Conservation (phyloP, 2,888 invertebrate species). For the Heteromurus nitidus region DNA sequence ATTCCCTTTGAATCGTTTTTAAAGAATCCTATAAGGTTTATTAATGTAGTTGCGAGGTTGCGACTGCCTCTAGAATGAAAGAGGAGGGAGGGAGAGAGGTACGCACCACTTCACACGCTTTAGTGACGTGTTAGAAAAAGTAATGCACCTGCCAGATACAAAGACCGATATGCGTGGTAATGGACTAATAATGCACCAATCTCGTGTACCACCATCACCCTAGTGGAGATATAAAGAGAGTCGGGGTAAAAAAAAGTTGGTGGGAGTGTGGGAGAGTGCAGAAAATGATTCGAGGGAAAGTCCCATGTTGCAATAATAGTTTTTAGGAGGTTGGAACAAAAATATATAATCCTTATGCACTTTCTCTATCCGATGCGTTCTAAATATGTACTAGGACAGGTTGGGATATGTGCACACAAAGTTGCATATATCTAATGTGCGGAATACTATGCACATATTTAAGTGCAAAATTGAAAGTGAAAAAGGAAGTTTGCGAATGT, state of each 20-base stretch:
- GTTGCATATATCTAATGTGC: neutral
- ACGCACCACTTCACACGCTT: conserved; percentile 10
- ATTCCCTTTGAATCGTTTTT: conserved; percentile 33
- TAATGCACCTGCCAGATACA: neutral
- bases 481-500: too few species aligned
- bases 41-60: conserved; percentile 27
- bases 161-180: conserved; percentile 26
- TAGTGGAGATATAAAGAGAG: neutral
- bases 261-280: conserved; percentile 4
- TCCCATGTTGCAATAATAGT: conserved; percentile 46
- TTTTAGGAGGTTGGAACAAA: neutral
- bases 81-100: neutral
- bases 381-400: too few species aligned
- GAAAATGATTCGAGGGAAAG: conserved; percentile 53
- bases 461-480: too few species aligned
- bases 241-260: too few species aligned
- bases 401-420: neutral
- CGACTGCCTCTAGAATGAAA: neutral
- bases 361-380: neutral
- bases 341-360: neutral
- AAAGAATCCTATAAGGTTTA: conserved; percentile 38
- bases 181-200: conserved; percentile 50
- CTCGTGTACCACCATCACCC: conserved; percentile 1
- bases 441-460: neutral
- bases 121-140: neutral